phyloP scores from a whole-genome alignment of 1,140 invertebrate species.

The Drosophila lini region DNA sequence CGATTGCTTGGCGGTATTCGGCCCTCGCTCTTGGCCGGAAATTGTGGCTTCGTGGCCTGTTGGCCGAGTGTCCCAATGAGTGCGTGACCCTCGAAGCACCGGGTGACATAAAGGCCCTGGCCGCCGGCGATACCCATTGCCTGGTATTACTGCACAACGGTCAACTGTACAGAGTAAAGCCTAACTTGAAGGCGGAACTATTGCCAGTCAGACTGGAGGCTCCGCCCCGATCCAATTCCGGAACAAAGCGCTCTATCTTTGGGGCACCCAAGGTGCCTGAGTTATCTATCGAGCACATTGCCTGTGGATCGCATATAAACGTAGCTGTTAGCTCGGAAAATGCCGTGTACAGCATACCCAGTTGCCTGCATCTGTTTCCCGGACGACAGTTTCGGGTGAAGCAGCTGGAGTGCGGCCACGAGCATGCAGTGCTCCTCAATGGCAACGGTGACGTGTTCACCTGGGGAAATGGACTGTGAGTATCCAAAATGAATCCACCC shows the following conservation, averaged over 20 bases:
- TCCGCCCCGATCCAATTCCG: conserved; percentile 13
- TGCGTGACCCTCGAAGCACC: conserved; percentile 43
- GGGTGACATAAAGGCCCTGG: conserved; percentile 45
- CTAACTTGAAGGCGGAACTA: conserved; percentile 40
- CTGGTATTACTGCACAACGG: conserved; percentile 68
- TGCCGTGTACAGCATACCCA: conserved; percentile 87
- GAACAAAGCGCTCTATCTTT: conserved; percentile 65
- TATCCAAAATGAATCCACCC: conserved; percentile 18
- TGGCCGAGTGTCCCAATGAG: conserved; percentile 39
- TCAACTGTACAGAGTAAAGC: conserved; percentile 56
- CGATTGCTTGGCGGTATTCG: conserved; percentile 70
- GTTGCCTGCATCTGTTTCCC: conserved; percentile 85
- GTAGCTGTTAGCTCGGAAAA: conserved; percentile 85
- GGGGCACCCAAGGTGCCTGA: conserved; percentile 38
- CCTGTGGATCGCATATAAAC: conserved; percentile 84
- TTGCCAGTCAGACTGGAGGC: conserved; percentile 53
- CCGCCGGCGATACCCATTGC: conserved; percentile 62
- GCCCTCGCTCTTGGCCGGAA: conserved; percentile 51
- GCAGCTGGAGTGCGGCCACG: conserved; percentile 90
- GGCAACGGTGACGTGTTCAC: conserved; percentile 90
- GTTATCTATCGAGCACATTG: conserved; percentile 78
- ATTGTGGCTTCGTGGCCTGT: conserved; percentile 52
- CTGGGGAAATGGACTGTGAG: conserved; percentile 92
- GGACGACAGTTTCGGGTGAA: conserved; percentile 85
- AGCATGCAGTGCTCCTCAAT: conserved; percentile 91